phyloP scores from a whole-genome alignment of 2,113 vertebrate genomes.

The Gasterosteus aculeatus region DNA sequence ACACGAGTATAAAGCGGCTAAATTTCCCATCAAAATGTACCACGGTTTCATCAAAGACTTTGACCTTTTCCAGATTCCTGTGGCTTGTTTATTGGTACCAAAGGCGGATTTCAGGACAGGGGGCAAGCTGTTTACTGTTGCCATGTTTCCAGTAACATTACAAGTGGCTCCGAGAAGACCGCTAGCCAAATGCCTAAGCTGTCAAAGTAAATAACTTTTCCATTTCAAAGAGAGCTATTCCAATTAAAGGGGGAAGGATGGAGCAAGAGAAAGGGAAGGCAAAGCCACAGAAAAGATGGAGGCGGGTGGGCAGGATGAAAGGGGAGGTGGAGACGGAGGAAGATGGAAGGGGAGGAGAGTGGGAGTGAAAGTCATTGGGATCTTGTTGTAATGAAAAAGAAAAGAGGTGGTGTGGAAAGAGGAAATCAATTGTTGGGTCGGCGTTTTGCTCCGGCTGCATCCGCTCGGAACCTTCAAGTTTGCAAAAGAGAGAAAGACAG shows the following conservation, averaged over 20 bases:
- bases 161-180: slow-evolving; percentile 65
- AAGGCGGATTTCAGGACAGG: slow-evolving; percentile 51
- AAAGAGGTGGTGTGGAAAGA: slow-evolving; percentile 70
- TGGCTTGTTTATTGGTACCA: slow-evolving; percentile 57
- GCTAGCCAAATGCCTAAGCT: slow-evolving; percentile 66
- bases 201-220: slow-evolving; percentile 76
- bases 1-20: slow-evolving; percentile 6
- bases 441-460: slow-evolving; percentile 47
- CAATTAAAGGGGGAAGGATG: slow-evolving; percentile 62
- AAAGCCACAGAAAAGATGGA: slow-evolving; percentile 59
- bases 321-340: slow-evolving; percentile 21
- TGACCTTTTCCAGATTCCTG: slow-evolving; percentile 60
- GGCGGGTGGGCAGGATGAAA: slow-evolving; percentile 39
- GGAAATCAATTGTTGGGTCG: slow-evolving; percentile 75
- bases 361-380: slow-evolving; percentile 76
- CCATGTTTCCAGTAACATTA: slow-evolving; percentile 68
- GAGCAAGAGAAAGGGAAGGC: slow-evolving; percentile 48
- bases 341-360: slow-evolving; percentile 45
- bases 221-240: slow-evolving; percentile 73
- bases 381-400: slow-evolving; percentile 72
- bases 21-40: slow-evolving; percentile 5
- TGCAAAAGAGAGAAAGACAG: neutral
- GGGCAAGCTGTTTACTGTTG: slow-evolving; percentile 68
- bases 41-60: slow-evolving; percentile 26
- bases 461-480: slow-evolving; percentile 45